These are phyloP conservation scores for Apostichopus californicus DNA, from an alignment of 35 echinoderm and acorn worm genomes.

Conservation along the genomic window DNA sequence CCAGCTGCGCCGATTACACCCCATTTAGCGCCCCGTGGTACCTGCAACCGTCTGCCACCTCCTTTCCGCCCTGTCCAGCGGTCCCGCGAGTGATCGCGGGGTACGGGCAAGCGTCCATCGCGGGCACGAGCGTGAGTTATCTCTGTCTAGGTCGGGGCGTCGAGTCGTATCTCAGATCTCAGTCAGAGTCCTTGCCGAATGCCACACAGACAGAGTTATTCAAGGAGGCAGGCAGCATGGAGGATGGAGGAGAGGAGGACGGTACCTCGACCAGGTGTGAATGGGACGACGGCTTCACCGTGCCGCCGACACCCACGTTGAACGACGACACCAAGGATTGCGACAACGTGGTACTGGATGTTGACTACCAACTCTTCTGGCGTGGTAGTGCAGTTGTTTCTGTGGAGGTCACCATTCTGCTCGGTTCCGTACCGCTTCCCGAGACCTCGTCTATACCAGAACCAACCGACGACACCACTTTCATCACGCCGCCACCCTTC, in stretches of 20 bases:
- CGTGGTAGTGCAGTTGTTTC: slow-evolving; percentile 60
- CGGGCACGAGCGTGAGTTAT: slow-evolving; percentile 55
- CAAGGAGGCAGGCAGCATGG: neutral
- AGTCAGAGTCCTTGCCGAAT: slow-evolving; percentile 40
- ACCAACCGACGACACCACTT: slow-evolving; percentile 1
- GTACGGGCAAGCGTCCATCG: slow-evolving; percentile 30
- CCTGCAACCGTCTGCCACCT: slow-evolving; percentile 53
- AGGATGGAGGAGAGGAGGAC: neutral
- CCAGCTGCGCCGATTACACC: slow-evolving; percentile 64
- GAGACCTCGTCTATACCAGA: neutral
- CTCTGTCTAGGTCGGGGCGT: slow-evolving; percentile 76
- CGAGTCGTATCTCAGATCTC: neutral
- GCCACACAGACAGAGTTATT: slow-evolving; percentile 65
- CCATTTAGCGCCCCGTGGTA: slow-evolving; percentile 75
- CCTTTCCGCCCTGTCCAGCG: slow-evolving; percentile 80
- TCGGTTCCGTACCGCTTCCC: slow-evolving; percentile 61
- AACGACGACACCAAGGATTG: slow-evolving; percentile 69
- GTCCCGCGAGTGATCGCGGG: slow-evolving; percentile 60
- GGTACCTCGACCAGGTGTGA: slow-evolving; percentile 51
- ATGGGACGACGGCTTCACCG: slow-evolving; percentile 94
- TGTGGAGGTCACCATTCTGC: slow-evolving; percentile 52
- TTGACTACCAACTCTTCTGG: slow-evolving; percentile 88
- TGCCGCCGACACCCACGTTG: slow-evolving; percentile 68
- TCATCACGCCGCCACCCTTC: slow-evolving; percentile 45
- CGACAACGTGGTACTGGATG: slow-evolving; percentile 73